A percentile compares a stretch with the other conserved stretches of the same genome.
phyloP scores from a whole-genome alignment of 2,113 vertebrate genomes.

The Nanger granti region DNA sequence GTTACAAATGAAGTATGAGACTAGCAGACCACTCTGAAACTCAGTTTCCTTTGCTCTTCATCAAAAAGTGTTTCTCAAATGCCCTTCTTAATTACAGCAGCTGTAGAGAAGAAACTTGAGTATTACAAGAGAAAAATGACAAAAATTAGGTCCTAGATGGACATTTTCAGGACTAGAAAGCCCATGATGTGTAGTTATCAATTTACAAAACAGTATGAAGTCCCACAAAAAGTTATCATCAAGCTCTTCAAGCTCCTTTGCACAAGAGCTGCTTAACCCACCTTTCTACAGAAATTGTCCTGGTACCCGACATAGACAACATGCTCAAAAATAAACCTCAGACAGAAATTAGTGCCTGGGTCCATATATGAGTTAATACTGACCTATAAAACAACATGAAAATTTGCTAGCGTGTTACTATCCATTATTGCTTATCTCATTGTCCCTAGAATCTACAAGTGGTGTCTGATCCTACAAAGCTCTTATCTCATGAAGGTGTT shows the following conservation, averaged over 20 bases:
- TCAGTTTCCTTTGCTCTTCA: background rate
- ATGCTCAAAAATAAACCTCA: background rate
- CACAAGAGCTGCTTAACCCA: background rate
- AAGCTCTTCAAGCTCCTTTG: background rate
- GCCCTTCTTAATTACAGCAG: background rate
- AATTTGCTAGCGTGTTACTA: background rate
- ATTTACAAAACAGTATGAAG: background rate
- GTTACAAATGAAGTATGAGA: background rate
- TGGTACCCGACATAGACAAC: background rate
- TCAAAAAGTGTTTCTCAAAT: background rate
- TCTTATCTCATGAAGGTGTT: background rate
- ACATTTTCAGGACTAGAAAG: constrained; percentile 2
- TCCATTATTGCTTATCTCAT: background rate
- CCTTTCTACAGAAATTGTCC: background rate
- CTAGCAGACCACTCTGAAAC: background rate
- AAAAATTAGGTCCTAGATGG: background rate
- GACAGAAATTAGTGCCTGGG: background rate
- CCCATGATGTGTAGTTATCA: background rate
- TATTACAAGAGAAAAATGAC: background rate
- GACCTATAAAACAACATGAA: constrained; percentile 1
- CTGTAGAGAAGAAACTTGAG: background rate
- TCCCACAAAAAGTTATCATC: background rate
- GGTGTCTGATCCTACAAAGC: background rate
- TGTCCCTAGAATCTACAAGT: constrained; percentile 1
- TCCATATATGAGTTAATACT: background rate